phyloP scores from a whole-genome alignment of 2,888 invertebrate genomes.

The Petrophora chlorosata region DNA sequence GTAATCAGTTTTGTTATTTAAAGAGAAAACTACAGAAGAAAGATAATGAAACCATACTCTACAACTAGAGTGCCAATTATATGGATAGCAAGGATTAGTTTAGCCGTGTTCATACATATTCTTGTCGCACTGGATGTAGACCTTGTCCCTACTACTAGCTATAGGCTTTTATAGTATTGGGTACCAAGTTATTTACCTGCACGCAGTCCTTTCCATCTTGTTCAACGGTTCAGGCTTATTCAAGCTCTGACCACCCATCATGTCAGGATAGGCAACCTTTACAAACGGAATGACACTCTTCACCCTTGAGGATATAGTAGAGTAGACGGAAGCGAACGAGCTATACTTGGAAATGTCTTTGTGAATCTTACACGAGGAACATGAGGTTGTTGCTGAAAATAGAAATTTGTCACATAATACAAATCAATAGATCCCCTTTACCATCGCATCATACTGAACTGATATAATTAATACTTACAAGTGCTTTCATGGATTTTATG shows the following conservation, averaged over 20 bases:
- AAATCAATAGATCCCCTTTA: background rate
- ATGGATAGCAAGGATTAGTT: too few relatives aligned
- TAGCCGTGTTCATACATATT: too few relatives aligned
- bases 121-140: too few relatives aligned
- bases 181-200: constrained; percentile 56
- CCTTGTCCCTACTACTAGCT: too few relatives aligned
- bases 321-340: constrained; percentile 74
- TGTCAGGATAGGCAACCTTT: constrained; percentile 90
- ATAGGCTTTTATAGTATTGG: background rate
- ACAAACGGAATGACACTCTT: constrained; percentile 87
- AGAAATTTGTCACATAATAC: background rate
- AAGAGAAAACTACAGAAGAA: too few relatives aligned
- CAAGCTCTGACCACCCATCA: constrained; percentile 83
- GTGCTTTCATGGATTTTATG: constrained; percentile 68
- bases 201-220: constrained; percentile 74
- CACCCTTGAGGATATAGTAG: constrained; percentile 81
- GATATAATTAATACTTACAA: constrained; percentile 56
- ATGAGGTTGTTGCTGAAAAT: constrained; percentile 69
- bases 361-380: constrained; percentile 74
- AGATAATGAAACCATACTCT: too few relatives aligned
- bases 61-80: too few relatives aligned
- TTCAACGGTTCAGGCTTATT: constrained; percentile 85
- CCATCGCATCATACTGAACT: background rate
- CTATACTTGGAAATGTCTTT: constrained; percentile 71
- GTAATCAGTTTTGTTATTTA: too few relatives aligned